Evolutionary conservation across 2,888 invertebrate species (phyloP).

Genomic region (Liposcelis brunnea): DNA sequence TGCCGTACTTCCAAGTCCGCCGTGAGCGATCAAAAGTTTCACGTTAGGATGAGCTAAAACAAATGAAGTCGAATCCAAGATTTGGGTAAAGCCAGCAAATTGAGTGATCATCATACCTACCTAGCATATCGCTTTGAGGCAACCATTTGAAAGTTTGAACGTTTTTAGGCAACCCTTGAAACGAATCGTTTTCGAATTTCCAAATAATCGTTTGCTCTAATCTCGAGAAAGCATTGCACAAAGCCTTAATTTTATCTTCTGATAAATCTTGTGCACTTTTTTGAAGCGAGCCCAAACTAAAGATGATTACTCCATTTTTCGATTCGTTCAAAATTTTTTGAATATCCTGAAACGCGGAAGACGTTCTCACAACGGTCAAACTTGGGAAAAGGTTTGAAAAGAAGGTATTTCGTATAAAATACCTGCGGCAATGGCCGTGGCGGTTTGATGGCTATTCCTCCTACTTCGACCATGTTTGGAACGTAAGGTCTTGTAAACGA

Average conservation of each 20-base stretch:
- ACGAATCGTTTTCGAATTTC: conserved; percentile 25
- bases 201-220: conserved; percentile 25
- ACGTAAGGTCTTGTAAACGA: conserved; percentile 23
- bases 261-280: conserved; percentile 21
- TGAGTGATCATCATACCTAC: conserved; percentile 19
- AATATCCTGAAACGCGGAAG: conserved; percentile 10
- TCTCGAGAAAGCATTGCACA: conserved; percentile 23
- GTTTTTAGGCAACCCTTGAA: conserved; percentile 21
- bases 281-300: conserved; percentile 32
- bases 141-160: conserved; percentile 26
- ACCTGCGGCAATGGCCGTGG: conserved; percentile 10
- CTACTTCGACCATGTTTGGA: conserved; percentile 27
- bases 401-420: background rate
- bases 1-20: conserved; percentile 28
- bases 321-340: conserved; percentile 11
- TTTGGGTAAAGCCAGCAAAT: no score
- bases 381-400: no score
- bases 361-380: no score
- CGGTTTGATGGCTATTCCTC: conserved; percentile 19
- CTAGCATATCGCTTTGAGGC: conserved; percentile 25
- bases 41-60: conserved; percentile 27
- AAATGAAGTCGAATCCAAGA: conserved; percentile 5
- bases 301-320: conserved; percentile 18
- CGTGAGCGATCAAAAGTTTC: conserved; percentile 30
- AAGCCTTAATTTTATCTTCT: conserved; percentile 19